Evolutionary conservation across 2,797 vertebrate species (phyloP).

Genomic region (Artibeus jamaicensis): DNA sequence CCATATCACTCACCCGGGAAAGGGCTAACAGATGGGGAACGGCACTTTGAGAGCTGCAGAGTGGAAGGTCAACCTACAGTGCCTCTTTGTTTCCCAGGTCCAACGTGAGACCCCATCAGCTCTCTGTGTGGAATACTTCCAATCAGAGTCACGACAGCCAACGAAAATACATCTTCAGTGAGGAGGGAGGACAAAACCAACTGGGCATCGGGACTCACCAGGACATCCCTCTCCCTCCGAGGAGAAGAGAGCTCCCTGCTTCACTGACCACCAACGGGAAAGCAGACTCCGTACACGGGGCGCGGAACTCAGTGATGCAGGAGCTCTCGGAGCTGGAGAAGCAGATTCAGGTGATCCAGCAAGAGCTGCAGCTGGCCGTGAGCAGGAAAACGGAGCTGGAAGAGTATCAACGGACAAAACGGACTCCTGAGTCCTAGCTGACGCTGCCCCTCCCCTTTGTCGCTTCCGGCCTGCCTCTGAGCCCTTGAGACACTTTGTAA

Average conservation of each 20-base stretch:
- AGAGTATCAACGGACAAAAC: conserved; percentile 90
- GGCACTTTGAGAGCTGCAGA: not conserved
- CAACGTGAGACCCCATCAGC: conserved; percentile 89
- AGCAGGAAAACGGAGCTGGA: conserved; percentile 95
- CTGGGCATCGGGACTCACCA: conserved; percentile 84
- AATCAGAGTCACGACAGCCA: conserved; percentile 86
- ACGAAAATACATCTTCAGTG: conserved; percentile 85
- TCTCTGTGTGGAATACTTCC: conserved; percentile 89
- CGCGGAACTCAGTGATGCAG: conserved; percentile 88
- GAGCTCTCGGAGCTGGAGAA: conserved; percentile 94
- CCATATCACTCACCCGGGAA: not conserved
- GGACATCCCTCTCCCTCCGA: conserved; percentile 85
- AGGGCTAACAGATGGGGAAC: not conserved
- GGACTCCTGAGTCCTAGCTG: conserved; percentile 82
- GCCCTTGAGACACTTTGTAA: conserved; percentile 71
- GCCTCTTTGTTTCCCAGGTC: conserved; percentile 84
- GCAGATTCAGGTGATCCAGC: conserved; percentile 94
- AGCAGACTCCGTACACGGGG: conserved; percentile 85
- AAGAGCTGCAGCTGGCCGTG: conserved; percentile 94
- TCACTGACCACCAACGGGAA: conserved; percentile 92
- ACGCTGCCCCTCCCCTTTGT: not conserved
- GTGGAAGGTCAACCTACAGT: not conserved
- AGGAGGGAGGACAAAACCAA: conserved; percentile 87
- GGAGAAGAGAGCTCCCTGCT: conserved; percentile 86
- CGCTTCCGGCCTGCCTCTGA: conserved; percentile 28